These are phyloP conservation scores for Cyclopterus lumpus DNA, from an alignment of 2,797 vertebrate genomes.

Conservation along the genomic window DNA sequence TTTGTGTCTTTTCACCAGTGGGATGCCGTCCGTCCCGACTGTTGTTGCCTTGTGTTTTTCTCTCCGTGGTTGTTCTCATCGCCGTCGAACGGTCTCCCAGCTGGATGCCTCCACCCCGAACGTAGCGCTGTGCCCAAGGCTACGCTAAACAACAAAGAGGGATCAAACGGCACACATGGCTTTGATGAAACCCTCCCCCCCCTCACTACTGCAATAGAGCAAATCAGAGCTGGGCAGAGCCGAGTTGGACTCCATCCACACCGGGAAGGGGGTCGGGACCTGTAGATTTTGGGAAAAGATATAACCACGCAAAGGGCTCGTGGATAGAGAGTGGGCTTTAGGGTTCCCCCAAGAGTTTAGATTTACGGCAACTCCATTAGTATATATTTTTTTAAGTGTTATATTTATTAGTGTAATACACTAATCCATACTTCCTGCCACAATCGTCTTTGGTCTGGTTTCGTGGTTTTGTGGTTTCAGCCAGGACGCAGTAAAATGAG, in stretches of 20 bases:
- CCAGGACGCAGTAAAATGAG: neutral
- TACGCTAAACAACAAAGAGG: constrained; percentile 52
- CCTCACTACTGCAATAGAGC: constrained; percentile 38
- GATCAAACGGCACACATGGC: constrained; percentile 64
- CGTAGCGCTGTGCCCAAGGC: constrained; percentile 43
- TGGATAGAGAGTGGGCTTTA: constrained; percentile 1
- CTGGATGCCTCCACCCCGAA: constrained; percentile 51
- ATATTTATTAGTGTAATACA: neutral
- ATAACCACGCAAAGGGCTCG: constrained; percentile 15
- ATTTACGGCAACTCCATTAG: neutral
- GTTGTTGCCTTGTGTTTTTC: constrained; percentile 21
- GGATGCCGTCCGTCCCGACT: neutral
- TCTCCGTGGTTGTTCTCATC: constrained; percentile 29
- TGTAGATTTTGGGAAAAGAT: constrained; percentile 19
- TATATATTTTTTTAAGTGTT: neutral
- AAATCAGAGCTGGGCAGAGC: constrained; percentile 44
- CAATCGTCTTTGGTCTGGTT: too few species aligned
- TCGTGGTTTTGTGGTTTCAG: too few species aligned
- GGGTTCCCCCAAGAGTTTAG: neutral
- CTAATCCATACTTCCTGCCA: neutral
- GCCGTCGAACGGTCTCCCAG: constrained; percentile 47
- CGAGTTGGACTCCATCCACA: constrained; percentile 44
- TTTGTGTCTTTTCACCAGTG: constrained; percentile 35
- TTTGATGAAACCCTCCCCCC: constrained; percentile 55
- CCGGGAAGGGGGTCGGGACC: neutral